phyloP scores from a whole-genome alignment of 2,797 vertebrate genomes.

The Limosa lapponica region DNA sequence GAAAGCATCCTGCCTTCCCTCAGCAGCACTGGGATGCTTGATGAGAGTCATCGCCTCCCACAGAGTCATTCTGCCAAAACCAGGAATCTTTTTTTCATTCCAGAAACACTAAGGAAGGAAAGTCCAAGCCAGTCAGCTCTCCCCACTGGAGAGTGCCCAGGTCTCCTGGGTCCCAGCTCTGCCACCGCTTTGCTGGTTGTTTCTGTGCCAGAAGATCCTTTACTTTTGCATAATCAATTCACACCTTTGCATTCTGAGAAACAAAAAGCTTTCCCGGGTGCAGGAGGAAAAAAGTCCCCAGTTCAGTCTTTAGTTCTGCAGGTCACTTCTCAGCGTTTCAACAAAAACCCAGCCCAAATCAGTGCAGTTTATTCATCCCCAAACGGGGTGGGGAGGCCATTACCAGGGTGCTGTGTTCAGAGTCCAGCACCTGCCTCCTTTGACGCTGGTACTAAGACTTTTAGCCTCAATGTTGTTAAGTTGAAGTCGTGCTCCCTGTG shows the following conservation, averaged over 20 bases:
- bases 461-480: rapidly evolving
- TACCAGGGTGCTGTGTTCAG: background rate
- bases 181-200: background rate
- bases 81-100: background rate
- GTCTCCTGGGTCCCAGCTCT: background rate
- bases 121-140: background rate
- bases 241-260: background rate
- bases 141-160: background rate
- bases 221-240: background rate
- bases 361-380: background rate
- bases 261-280: background rate
- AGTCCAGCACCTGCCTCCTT: background rate
- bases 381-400: background rate
- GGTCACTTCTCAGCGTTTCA: background rate
- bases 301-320: background rate
- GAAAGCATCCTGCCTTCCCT: background rate
- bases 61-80: background rate
- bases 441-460: background rate
- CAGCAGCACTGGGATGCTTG: background rate
- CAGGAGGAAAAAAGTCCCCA: background rate
- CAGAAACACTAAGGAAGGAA: background rate
- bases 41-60: background rate
- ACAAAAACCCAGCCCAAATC: background rate
- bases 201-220: background rate
- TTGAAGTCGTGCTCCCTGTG: rapidly evolving